A percentile compares a stretch with the other conserved stretches of the same genome.
phyloP scores from a whole-genome alignment of 2,888 invertebrate species.

The Metacarcinus magister region DNA sequence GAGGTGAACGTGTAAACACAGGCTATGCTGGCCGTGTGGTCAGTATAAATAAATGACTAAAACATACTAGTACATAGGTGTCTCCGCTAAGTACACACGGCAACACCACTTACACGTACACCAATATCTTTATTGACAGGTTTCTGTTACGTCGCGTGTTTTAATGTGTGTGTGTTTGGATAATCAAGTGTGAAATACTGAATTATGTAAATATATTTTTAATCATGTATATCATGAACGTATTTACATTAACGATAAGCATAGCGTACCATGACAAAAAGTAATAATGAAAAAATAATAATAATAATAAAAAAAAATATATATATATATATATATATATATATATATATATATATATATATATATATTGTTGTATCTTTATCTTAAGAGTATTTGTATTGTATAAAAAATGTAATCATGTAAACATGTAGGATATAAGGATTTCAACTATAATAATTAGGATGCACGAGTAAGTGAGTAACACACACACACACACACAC shows the following conservation, averaged over 20 bases:
- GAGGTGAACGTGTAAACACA: neutral
- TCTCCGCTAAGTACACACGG: neutral
- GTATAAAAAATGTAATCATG: neutral
- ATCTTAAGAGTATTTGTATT: neutral
- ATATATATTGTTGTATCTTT: constrained; percentile 43
- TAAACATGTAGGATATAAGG: neutral
- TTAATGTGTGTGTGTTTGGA: no score
- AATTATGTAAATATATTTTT: neutral
- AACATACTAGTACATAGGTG: neutral
- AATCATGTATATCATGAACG: neutral
- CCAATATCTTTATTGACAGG: neutral
- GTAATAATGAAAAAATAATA: neutral
- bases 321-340: no score
- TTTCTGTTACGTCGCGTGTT: neutral
- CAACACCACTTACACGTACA: neutral
- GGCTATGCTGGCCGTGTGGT: neutral
- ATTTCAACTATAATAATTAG: neutral
- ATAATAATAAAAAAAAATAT: no score
- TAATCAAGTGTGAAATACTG: neutral
- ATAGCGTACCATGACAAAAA: neutral
- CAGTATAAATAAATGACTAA: neutral
- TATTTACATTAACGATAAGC: constrained; percentile 28
- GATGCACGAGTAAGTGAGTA: neutral
- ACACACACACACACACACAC: constrained; percentile 42
- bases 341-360: no score